Evolutionary conservation across 2,797 vertebrate genomes (phyloP).

Genomic region (Alcedo atthis): DNA sequence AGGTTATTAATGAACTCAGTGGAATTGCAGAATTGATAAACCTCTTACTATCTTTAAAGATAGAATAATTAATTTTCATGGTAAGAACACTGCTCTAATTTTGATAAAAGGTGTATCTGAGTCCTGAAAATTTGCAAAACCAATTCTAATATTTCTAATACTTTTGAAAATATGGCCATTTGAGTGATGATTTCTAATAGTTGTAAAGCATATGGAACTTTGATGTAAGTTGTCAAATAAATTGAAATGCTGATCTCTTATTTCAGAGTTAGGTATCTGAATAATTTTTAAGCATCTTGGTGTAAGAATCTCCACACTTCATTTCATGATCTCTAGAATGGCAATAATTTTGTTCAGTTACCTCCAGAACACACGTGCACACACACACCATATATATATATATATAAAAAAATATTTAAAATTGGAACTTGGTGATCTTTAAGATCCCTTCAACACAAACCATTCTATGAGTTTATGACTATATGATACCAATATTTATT

Average conservation of each 20-base stretch:
- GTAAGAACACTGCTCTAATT: not conserved
- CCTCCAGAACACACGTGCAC: fast-evolving
- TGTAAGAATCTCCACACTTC: not conserved
- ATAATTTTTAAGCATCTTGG: not conserved
- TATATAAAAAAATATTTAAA: not conserved
- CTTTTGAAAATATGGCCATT: not conserved
- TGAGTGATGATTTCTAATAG: not conserved
- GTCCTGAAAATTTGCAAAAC: not conserved
- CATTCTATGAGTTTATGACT: no score
- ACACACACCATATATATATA: no score
- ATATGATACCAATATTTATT: not conserved
- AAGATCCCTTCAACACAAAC: no score
- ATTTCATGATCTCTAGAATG: not conserved
- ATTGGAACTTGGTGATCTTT: not conserved
- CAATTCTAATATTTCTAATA: not conserved
- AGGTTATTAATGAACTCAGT: not conserved
- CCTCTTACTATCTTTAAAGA: not conserved
- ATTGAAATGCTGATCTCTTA: not conserved
- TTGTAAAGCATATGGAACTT: not conserved
- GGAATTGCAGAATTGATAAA: not conserved
- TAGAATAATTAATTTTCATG: not conserved
- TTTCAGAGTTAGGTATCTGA: not conserved
- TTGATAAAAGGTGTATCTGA: not conserved
- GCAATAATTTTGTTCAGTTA: not conserved
- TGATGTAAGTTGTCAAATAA: not conserved